Evolutionary conservation across 1,140 invertebrate species (phyloP), one percentile per base, ranked within the genome.

Genomic region (Penaeus indicus): DNA sequence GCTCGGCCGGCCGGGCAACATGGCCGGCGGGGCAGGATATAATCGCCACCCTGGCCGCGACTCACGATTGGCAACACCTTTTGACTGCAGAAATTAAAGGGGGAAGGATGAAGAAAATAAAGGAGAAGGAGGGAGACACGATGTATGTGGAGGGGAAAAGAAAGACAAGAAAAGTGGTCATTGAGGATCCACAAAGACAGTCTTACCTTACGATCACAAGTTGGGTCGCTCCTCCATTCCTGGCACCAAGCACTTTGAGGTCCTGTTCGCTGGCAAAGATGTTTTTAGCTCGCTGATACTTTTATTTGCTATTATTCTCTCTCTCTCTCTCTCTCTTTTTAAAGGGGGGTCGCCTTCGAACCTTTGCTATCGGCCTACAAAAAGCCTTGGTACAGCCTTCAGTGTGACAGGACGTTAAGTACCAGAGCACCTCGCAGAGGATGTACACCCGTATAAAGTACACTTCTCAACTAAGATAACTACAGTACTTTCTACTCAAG

Each of bases 151-250:
- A 5, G 11, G 47, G 47, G 47, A 47, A 47, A 47, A 47, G 11
- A 47, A 47, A 47, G 47, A 47, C 7, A 13, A 13, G 47, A 47
- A 13, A 13, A 13, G 47, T 7, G 47, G 47, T 7, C 7, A 0
- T 10, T 47, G 47, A 54, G 80, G 18, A 22, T 3, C n/a, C n/a
- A n/a, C 22, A 25, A 25, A n/a, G 1, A 19, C 11, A 27, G 80
- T 82, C 72, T 54, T 78, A 85, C 84, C 84, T 85, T 72, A 62
- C 22, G 84, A 85, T 85, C 84, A 85, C 84, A 85, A 85, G 69
- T 5, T 38, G 84, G 72, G 47, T 27, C 69, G 60, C 8, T 32
- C 61, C 84, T 85, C 84, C 84, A 85, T 85, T 72, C 69, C 80
- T 18, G 27, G 47, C 62, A 25, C 47, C n/a, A 64, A 18, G 38